These are phyloP conservation scores for Sebastes wilsoni DNA, from an alignment of 2,797 vertebrate genomes.

Conservation along the genomic window DNA sequence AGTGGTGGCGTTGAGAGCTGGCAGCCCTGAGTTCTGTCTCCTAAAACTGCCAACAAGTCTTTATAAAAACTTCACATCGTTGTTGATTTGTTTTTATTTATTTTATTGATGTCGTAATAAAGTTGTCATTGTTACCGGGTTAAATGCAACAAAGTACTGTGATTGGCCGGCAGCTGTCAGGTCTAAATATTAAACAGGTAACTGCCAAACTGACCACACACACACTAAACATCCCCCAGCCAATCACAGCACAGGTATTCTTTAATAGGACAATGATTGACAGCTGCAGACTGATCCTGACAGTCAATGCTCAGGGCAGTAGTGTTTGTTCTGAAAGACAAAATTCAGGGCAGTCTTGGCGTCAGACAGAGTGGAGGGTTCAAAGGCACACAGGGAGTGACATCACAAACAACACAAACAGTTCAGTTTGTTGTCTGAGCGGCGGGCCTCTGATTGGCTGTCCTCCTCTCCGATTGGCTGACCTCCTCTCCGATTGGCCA, in stretches of 20 bases:
- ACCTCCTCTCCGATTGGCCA: not conserved
- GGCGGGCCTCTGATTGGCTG: constrained; percentile 72
- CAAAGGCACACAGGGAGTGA: constrained; percentile 56
- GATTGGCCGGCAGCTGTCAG: not conserved
- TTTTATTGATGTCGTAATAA: constrained; percentile 35
- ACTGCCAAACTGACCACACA: not conserved
- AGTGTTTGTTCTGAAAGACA: not conserved
- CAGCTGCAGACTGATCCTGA: not conserved
- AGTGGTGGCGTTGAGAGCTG: too few relatives aligned
- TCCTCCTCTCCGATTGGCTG: constrained; percentile 71
- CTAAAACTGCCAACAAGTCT: not conserved
- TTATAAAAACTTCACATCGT: not conserved
- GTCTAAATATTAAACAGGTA: not conserved
- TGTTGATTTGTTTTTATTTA: not conserved
- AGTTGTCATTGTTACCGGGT: constrained; percentile 29
- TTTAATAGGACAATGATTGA: not conserved
- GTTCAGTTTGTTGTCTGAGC: not conserved
- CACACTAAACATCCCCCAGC: not conserved
- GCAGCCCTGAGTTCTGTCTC: not conserved
- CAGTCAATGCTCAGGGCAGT: not conserved
- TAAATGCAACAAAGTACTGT: constrained; percentile 17
- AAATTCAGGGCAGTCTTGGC: not conserved
- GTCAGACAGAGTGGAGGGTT: not conserved
- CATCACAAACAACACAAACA: constrained; percentile 24
- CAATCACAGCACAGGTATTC: constrained; percentile 10